Percentiles rank a stretch among this genome's conserved stretches.
These are phyloP conservation scores for Hirundo rustica DNA, from an alignment of 2,797 vertebrate genomes.

Conservation along the genomic window DNA sequence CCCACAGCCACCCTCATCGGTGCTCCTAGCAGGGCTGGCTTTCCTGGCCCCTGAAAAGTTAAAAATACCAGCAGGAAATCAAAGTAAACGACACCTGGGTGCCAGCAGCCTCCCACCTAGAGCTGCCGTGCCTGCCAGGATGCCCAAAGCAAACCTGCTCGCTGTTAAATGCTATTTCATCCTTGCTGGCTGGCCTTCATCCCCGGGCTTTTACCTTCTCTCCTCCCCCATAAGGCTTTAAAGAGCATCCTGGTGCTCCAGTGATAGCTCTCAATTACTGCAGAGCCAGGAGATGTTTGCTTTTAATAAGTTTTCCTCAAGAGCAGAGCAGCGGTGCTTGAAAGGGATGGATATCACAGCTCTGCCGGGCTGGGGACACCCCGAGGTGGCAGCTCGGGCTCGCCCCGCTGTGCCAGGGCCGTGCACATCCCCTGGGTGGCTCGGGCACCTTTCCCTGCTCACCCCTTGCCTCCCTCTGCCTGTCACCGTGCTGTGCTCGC, in stretches of 20 bases:
- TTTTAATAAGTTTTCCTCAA: neutral
- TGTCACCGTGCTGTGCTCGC: fast-evolving
- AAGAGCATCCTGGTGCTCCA: slow-evolving; percentile 1
- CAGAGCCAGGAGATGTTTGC: neutral
- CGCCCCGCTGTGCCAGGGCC: fast-evolving
- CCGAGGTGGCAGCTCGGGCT: fast-evolving
- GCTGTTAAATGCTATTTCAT: neutral
- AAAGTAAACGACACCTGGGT: neutral
- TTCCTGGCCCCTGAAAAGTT: neutral
- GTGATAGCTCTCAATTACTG: neutral
- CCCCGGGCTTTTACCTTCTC: neutral
- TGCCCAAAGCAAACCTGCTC: slow-evolving; percentile 24
- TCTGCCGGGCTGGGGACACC: neutral
- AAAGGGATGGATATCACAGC: neutral
- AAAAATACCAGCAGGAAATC: neutral
- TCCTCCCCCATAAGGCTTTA: neutral
- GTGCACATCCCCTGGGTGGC: neutral
- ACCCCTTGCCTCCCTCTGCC: neutral
- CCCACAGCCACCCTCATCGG: fast-evolving
- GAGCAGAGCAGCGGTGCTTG: neutral
- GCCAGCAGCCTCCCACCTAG: neutral
- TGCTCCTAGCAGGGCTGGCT: neutral
- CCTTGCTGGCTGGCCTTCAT: neutral
- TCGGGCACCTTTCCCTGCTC: neutral
- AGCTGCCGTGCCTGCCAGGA: neutral